Conservation (phyloP, 2,888 invertebrate genomes). For the Axea sp. region DNA sequence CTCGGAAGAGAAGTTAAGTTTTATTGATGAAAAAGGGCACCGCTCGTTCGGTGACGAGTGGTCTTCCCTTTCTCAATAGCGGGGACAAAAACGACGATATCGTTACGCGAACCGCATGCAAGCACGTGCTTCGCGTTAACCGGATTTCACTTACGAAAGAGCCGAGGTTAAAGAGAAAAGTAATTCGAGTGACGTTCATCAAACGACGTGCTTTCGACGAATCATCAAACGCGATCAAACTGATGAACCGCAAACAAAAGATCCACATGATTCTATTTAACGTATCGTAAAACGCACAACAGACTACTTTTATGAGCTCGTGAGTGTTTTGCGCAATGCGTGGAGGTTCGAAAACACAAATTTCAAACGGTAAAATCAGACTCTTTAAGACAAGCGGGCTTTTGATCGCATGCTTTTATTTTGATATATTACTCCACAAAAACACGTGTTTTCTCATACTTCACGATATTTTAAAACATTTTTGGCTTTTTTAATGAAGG, state of each 20-base stretch:
- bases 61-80: slow-evolving; percentile 34
- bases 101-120: slow-evolving; percentile 19
- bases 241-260: slow-evolving; percentile 40
- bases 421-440: too few species aligned
- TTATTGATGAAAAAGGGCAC: slow-evolving; percentile 25
- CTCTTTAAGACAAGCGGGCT: too few species aligned
- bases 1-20: slow-evolving; percentile 34
- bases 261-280: slow-evolving; percentile 3
- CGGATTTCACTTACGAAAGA: slow-evolving; percentile 26
- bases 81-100: slow-evolving; percentile 22
- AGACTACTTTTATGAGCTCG: slow-evolving; percentile 23
- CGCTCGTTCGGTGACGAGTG: slow-evolving; percentile 19
- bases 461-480: too few species aligned
- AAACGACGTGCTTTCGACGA: slow-evolving; percentile 34
- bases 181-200: slow-evolving; percentile 35
- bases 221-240: slow-evolving; percentile 42
- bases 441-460: too few species aligned
- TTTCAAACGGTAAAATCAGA: slow-evolving; percentile 4
- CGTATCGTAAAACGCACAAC: slow-evolving; percentile 21
- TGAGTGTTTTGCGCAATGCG: slow-evolving; percentile 3
- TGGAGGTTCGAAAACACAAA: background rate
- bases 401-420: too few species aligned
- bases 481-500: too few species aligned
- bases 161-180: slow-evolving; percentile 4
- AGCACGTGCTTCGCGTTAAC: slow-evolving; percentile 29